Evolutionary conservation across 2,113 vertebrate species (phyloP).

Genomic region (Pantherophis guttatus): DNA sequence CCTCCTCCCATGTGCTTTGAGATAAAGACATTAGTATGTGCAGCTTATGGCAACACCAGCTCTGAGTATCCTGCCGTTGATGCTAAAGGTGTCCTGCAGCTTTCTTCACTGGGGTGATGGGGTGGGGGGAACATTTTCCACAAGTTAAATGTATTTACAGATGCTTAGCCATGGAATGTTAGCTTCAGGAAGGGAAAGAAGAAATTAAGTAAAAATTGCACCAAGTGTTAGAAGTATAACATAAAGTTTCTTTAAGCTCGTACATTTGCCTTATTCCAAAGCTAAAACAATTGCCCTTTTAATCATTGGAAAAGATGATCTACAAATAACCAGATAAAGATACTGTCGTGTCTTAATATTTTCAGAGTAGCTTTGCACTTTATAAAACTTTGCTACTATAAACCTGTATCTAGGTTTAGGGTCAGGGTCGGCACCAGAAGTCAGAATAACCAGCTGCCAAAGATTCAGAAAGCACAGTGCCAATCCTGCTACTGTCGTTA

Average conservation of each 20-base stretch:
- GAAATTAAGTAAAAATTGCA: not conserved
- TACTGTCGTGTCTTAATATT: not conserved
- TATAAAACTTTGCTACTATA: not conserved
- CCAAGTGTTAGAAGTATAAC: not conserved
- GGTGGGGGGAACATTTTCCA: not conserved
- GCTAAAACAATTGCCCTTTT: not conserved
- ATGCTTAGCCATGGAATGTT: not conserved
- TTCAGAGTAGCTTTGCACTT: not conserved
- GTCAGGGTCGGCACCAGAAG: not conserved
- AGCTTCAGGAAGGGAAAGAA: not conserved
- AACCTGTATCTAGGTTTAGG: not conserved
- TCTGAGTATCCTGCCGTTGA: slow-evolving; percentile 42
- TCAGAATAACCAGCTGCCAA: not conserved
- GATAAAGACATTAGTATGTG: slow-evolving; percentile 59
- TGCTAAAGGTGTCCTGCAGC: slow-evolving; percentile 30
- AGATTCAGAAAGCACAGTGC: not conserved
- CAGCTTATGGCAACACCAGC: slow-evolving; percentile 46
- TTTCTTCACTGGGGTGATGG: not conserved
- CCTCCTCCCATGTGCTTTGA: slow-evolving; percentile 26
- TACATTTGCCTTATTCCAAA: not conserved
- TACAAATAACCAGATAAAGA: not conserved
- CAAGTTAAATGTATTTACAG: slow-evolving; percentile 16
- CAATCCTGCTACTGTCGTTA: not conserved
- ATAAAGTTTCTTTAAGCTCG: not conserved
- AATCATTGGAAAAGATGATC: not conserved